These are phyloP conservation scores for Geotrupes spiniger DNA, from an alignment of 2,888 invertebrate species.

Conservation along the genomic window DNA sequence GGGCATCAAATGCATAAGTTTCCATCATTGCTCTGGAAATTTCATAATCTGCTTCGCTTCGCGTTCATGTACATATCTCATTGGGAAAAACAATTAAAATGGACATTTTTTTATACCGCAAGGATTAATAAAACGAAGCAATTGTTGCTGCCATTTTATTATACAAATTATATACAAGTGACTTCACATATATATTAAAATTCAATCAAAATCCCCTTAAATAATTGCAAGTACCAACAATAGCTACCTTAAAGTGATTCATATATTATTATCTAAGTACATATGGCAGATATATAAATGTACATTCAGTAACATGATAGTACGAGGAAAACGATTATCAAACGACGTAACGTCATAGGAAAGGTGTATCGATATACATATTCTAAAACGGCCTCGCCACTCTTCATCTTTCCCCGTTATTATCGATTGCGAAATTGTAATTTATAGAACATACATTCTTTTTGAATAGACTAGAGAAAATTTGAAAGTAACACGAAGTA, in stretches of 20 bases:
- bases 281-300: slow-evolving; percentile 21
- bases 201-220: slow-evolving; percentile 17
- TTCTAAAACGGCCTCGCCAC: not conserved
- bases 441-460: not conserved
- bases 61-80: no score
- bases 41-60: no score
- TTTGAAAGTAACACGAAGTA: not conserved
- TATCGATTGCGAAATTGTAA: slow-evolving; percentile 2
- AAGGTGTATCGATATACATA: not conserved
- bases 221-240: slow-evolving; percentile 20
- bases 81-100: no score
- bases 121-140: not conserved
- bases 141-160: slow-evolving; percentile 29
- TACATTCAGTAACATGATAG: slow-evolving; percentile 15
- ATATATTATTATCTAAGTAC: slow-evolving; percentile 14
- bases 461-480: slow-evolving; percentile 5
- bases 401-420: not conserved
- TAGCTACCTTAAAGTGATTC: slow-evolving; percentile 10
- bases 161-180: slow-evolving; percentile 36
- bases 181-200: slow-evolving; percentile 18
- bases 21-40: no score
- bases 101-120: no score
- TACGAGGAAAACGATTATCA: not conserved
- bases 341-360: no score
- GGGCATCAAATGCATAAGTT: no score